Evolutionary conservation across 2,888 invertebrate genomes (phyloP).

Genomic region (Nephrocerus scutellatus): DNA sequence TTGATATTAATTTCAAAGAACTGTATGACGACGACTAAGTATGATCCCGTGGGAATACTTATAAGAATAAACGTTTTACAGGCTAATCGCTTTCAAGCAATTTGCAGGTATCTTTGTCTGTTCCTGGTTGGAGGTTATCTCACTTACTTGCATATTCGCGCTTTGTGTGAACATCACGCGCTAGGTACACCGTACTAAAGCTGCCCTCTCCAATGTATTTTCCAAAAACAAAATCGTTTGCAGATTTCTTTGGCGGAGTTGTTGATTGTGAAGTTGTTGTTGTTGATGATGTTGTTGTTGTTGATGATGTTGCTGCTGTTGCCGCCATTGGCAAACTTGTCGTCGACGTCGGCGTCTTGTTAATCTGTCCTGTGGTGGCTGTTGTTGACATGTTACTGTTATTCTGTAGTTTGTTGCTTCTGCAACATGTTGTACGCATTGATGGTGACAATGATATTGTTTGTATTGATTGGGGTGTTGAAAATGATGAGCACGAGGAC

Average conservation of each 20-base stretch:
- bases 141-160: slow-evolving; percentile 92
- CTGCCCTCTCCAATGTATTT: slow-evolving; percentile 95
- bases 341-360: no score
- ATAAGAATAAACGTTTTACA: no score
- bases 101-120: no score
- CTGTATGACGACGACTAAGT: no score
- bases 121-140: no score
- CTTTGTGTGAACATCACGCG: slow-evolving; percentile 81
- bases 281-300: slow-evolving; percentile 25
- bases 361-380: slow-evolving; percentile 7
- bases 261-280: slow-evolving; percentile 16
- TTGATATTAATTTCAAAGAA: no score
- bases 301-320: slow-evolving; percentile 21
- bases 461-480: slow-evolving; percentile 14
- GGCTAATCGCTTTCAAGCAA: no score
- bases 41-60: no score
- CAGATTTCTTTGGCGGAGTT: slow-evolving; percentile 43
- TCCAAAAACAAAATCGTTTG: slow-evolving; percentile 90
- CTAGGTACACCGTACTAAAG: slow-evolving; percentile 91
- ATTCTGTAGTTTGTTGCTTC: slow-evolving; percentile 16
- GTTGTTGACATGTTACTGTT: slow-evolving; percentile 10
- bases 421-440: slow-evolving; percentile 25
- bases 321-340: slow-evolving; percentile 19
- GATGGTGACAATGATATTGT: no score
- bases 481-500: slow-evolving; percentile 27